Base-by-base conservation (phyloP, 2,113 vertebrate genomes). In the Atherinomorus stipes region DNA sequence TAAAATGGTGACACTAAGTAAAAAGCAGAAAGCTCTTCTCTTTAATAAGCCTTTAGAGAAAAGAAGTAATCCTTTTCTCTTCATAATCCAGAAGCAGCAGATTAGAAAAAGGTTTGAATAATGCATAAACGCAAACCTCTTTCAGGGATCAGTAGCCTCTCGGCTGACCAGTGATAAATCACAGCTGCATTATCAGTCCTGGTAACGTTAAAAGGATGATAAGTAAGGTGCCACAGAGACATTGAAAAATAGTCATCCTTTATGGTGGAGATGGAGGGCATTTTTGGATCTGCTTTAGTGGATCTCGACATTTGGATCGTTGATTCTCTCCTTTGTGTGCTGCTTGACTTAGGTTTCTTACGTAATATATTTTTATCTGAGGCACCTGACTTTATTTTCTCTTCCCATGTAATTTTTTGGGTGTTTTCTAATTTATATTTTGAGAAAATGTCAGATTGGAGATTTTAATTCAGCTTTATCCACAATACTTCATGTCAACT, bases 131-230 rank as follows among this genome's bases (percentile, higher is more conserved):
- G 4, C 74, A 86, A 77, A 83, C 87, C 72, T 67, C 76, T 80
- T 84, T 76, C 64, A 83, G 74, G 77, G 80, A 83, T 90, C 86
- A 85, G 81, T 73, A 54, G 85, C 75, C 78, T 78, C 73, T 86
- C 52, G 69, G 85, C 78, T 87, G 89, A 85, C 86, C 83, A 84
- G 85, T 62, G 80, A 92, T 92, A 92, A 91, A 93, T 92, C 85
- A 88, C 50, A 15, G 19, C 70, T 49, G 68, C 70, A 58, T 79
- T 86, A 85, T 82, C 79, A 74, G 65, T 61, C 37, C 76, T 84
- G 66, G 86, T 70, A 51, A 88, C 80, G 85, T 84, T 80, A 84
- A 89, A 83, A 67, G 67, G 82, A 78, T 42, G 78, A 89, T 85
- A 85, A 88, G 89, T 64, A 70, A 78, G 68, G 68, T 75, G 71